Evolutionary conservation across 2,797 vertebrate species (phyloP), one percentile per base, ranked within the genome.

Genomic region (Chloroceryle inda): DNA sequence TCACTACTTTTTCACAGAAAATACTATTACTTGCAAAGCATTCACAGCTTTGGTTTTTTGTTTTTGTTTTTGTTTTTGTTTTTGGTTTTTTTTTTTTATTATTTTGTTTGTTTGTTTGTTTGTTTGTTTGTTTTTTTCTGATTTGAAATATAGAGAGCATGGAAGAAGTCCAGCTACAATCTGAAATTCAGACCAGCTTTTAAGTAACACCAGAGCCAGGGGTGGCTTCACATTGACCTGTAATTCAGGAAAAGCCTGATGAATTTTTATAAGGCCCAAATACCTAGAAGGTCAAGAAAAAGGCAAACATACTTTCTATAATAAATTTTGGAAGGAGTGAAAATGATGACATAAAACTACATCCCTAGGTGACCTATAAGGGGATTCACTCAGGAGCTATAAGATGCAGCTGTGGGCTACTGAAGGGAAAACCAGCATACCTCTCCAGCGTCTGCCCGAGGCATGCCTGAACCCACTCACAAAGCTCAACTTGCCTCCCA

Each of bases 171-270:
- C 64, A 84, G n/a, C 49, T 89, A 31, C 50, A 63, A 82, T 49
- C 33, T 77, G 68, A 87, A 96, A 87, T 62, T 61, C 64, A 87
- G 86, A 62, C n/a, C 38, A 72, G 68, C 44, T 94, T 63, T 45
- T 58, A 89, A 37, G 22, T 47, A 89, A 83, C 40, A 74, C 16
- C 27, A 44, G 0, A 2, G 61, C 21, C 55, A 76, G 35, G 22
- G n/a, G 37, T 35, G 35, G 61, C n/a, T 94, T 64, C 29, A 13
- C 33, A 53, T n/a, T 49, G 61, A 85, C 31, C 56, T 80, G 21
- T 80, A 85, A 85, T 35, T 85, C 56, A 88, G 5, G 73, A 85
- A 85, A 56, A 67, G 14, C 33, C 78, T 45, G 23, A 72, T 68
- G 61, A 33, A 38, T 88, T 89, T 93, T 92, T 37, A 13, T 62